These are phyloP conservation scores for Vanessa tameamea DNA, from an alignment of 1,140 invertebrate species.

Conservation along the genomic window DNA sequence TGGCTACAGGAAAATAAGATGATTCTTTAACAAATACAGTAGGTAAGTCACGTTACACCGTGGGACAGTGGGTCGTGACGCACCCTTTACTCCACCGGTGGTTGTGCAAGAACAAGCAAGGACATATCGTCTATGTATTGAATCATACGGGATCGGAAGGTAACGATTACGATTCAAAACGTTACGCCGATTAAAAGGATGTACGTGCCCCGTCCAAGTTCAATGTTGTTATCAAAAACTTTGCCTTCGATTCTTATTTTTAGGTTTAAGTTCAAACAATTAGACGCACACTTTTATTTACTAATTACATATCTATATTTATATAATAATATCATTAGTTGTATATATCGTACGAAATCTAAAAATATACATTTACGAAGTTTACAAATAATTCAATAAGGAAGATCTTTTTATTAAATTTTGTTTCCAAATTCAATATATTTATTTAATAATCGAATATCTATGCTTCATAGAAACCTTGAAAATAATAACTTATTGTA, in stretches of 20 bases:
- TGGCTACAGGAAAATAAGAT: conserved; percentile 53
- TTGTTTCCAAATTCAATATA: too few relatives aligned
- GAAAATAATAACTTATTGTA: too few relatives aligned
- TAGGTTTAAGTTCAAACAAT: conserved; percentile 4
- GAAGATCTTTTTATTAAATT: too few relatives aligned
- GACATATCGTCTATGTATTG: conserved; percentile 43
- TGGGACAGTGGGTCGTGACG: conserved; percentile 48
- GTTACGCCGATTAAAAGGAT: conserved; percentile 43
- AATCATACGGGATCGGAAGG: conserved; percentile 49
- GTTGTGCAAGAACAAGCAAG: conserved; percentile 57
- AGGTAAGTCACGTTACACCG: conserved; percentile 57
- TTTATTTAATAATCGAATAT: too few relatives aligned
- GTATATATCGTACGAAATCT: too few relatives aligned
- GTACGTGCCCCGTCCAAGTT: conserved; percentile 42
- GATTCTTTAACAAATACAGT: conserved; percentile 22
- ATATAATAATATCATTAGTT: too few relatives aligned
- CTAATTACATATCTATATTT: too few relatives aligned
- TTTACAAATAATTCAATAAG: too few relatives aligned
- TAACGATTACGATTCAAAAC: conserved; percentile 41
- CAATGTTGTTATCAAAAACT: conserved; percentile 38
- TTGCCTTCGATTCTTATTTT: conserved; percentile 19
- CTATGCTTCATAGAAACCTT: too few relatives aligned
- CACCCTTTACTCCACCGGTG: conserved; percentile 48
- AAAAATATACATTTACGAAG: too few relatives aligned
- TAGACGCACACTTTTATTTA: too few relatives aligned